These are phyloP conservation scores for Atlantisia rogersi DNA, from an alignment of 2,113 vertebrate species.

Conservation along the genomic window DNA sequence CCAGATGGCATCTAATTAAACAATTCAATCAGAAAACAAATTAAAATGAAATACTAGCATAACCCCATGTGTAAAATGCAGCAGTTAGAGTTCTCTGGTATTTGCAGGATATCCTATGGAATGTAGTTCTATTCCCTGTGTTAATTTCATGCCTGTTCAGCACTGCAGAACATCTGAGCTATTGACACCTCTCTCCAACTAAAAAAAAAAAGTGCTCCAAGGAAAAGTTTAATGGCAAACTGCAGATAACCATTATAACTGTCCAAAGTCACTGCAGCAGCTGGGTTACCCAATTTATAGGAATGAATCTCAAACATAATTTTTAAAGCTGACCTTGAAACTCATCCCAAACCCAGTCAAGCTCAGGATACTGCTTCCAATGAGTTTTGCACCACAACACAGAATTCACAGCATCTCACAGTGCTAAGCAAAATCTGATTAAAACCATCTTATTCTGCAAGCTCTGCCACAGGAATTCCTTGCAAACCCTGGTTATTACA, in stretches of 20 bases:
- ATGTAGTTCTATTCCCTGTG: slow-evolving; percentile 35
- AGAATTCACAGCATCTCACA: background rate
- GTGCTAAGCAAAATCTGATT: background rate
- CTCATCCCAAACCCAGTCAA: background rate
- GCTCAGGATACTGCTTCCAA: background rate
- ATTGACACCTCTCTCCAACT: background rate
- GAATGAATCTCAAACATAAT: background rate
- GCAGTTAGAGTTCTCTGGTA: slow-evolving; percentile 10
- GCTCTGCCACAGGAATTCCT: background rate
- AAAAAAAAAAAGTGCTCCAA: background rate
- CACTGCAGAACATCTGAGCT: slow-evolving; percentile 40
- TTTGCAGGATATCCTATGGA: slow-evolving; percentile 32
- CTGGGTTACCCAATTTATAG: background rate
- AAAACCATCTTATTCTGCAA: background rate
- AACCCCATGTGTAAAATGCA: slow-evolving; percentile 43
- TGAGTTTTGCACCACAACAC: background rate
- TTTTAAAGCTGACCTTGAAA: background rate
- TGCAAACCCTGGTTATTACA: background rate
- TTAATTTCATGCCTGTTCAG: slow-evolving; percentile 59
- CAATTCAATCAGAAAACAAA: slow-evolving; percentile 76
- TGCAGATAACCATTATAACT: background rate
- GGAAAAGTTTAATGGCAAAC: background rate
- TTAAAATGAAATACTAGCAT: slow-evolving; percentile 70
- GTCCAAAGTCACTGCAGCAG: background rate
- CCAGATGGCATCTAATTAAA: slow-evolving; percentile 70